These are phyloP conservation scores for cat (Felis catus) DNA, from an alignment of 2,113 vertebrate genomes.

Conservation along the genomic window F.catus_Fca126_mat1.0 CM031428.1:60121001-60121500, in stretches of 20 bases:
- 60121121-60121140: not conserved
- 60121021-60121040: not conserved
- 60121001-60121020: not conserved
- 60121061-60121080: not conserved
- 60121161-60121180: not conserved
- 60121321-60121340: not conserved
- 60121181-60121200: not conserved
- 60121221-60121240: not conserved
- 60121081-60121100: not conserved
- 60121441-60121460: not conserved
- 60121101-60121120: not conserved
- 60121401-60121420: not conserved
- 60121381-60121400: not conserved
- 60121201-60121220: too few species aligned
- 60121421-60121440: not conserved
- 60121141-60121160: not conserved
- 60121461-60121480: not conserved
- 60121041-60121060: not conserved
- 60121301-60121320: too few species aligned
- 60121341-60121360: not conserved
- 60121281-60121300: rapidly evolving
- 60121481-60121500: not conserved
- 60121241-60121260: not conserved
- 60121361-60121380: rapidly evolving
- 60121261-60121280: not conserved